Evolutionary conservation across 2,888 invertebrate species (phyloP).

Genomic region (Volucella bombylans): DNA sequence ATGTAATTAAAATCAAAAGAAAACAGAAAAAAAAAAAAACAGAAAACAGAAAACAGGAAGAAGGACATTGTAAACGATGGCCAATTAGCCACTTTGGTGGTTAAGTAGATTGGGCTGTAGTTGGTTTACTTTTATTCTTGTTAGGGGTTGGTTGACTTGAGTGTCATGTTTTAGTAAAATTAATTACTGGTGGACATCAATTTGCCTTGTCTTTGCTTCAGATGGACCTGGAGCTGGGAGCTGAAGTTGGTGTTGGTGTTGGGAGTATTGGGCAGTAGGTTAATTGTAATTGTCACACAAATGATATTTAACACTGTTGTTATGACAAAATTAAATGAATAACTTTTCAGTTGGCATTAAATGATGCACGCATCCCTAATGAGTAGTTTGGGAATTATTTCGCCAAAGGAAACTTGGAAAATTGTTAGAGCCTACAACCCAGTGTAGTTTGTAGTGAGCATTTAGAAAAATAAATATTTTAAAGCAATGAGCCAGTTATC

Average conservation of each 20-base stretch:
- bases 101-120: slow-evolving; percentile 16
- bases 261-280: too few species aligned
- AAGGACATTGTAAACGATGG: slow-evolving; percentile 64
- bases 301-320: too few species aligned
- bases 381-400: too few species aligned
- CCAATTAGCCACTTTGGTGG: slow-evolving; percentile 71
- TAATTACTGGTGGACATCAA: slow-evolving; percentile 61
- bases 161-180: slow-evolving; percentile 65
- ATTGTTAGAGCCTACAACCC: too few species aligned
- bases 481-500: too few species aligned
- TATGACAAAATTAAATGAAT: too few species aligned
- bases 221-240: neutral
- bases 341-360: too few species aligned
- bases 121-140: slow-evolving; percentile 4
- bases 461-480: too few species aligned
- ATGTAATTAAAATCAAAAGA: slow-evolving; percentile 67
- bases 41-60: slow-evolving; percentile 11
- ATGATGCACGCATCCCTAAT: too few species aligned
- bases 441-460: too few species aligned
- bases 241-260: neutral
- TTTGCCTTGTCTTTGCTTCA: slow-evolving; percentile 1
- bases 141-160: slow-evolving; percentile 17
- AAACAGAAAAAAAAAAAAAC: slow-evolving; percentile 27
- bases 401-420: too few species aligned
- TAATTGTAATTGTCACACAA: too few species aligned